Conservation (phyloP, 2,113 vertebrate species). For the Seriola quinqueradiata region DNA sequence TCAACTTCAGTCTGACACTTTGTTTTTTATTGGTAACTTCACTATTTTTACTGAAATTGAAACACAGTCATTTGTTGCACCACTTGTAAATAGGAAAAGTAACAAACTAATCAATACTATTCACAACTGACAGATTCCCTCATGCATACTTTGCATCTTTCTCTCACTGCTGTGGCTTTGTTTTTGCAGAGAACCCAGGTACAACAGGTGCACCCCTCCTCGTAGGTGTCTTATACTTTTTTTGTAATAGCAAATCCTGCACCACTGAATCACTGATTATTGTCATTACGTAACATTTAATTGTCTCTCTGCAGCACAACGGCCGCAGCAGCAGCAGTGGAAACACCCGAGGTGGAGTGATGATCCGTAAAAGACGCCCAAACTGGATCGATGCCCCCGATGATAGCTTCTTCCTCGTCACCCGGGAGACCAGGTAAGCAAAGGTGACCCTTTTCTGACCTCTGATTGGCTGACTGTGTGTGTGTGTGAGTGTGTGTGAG, state of each 20-base stretch:
- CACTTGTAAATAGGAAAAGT: constrained; percentile 58
- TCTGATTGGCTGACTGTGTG: constrained; percentile 58
- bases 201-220: constrained; percentile 86
- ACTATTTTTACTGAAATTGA: constrained; percentile 67
- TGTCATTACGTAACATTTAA: neutral
- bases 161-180: constrained; percentile 59
- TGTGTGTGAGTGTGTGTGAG: constrained; percentile 26
- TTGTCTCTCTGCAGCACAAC: constrained; percentile 82
- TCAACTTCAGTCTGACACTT: constrained; percentile 71
- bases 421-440: constrained; percentile 93
- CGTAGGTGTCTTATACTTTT: constrained; percentile 79
- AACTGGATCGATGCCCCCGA: constrained; percentile 93
- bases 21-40: constrained; percentile 73
- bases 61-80: constrained; percentile 62
- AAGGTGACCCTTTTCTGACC: constrained; percentile 64
- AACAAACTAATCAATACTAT: constrained; percentile 43
- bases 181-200: constrained; percentile 87
- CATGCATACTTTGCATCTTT: constrained; percentile 36
- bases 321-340: constrained; percentile 85
- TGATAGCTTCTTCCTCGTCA: constrained; percentile 93
- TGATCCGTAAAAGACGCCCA: constrained; percentile 90
- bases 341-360: constrained; percentile 84
- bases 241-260: neutral
- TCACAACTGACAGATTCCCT: constrained; percentile 27
- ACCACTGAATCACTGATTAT: neutral